phyloP scores from a whole-genome alignment of 2,113 vertebrate genomes.

The Muntiacus muntjak region DNA sequence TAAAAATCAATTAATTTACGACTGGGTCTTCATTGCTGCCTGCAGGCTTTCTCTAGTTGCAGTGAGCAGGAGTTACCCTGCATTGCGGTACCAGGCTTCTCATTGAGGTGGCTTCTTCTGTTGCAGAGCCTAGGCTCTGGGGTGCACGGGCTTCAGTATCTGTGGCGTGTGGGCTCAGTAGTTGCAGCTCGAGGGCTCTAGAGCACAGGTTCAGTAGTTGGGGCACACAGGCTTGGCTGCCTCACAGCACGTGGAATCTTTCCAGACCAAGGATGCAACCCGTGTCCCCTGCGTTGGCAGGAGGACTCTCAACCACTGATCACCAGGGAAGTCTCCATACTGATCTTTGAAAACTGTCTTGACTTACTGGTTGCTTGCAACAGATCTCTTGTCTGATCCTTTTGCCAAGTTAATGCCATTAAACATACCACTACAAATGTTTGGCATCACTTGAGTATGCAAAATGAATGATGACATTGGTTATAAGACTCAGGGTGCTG shows the following conservation, averaged over 20 bases:
- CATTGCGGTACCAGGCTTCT: neutral
- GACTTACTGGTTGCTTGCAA: neutral
- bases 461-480: neutral
- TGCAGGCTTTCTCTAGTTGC: neutral
- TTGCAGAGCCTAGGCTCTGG: neutral
- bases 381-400: neutral
- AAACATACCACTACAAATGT: neutral
- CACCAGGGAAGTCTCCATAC: neutral
- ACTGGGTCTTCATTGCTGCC: neutral
- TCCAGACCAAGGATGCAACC: neutral
- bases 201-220: neutral
- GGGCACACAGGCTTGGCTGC: neutral
- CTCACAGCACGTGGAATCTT: neutral
- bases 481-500: neutral
- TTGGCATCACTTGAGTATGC: neutral
- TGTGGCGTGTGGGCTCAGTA: neutral
- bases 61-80: neutral
- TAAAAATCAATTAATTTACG: neutral
- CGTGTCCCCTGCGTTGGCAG: neutral
- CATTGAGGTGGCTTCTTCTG: neutral
- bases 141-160: neutral
- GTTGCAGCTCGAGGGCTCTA: neutral
- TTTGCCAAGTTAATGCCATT: neutral
- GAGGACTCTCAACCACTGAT: neutral
- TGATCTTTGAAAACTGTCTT: neutral